Base-by-base conservation (phyloP, 2,797 vertebrate species). In the Trachops cirrhosus region DNA sequence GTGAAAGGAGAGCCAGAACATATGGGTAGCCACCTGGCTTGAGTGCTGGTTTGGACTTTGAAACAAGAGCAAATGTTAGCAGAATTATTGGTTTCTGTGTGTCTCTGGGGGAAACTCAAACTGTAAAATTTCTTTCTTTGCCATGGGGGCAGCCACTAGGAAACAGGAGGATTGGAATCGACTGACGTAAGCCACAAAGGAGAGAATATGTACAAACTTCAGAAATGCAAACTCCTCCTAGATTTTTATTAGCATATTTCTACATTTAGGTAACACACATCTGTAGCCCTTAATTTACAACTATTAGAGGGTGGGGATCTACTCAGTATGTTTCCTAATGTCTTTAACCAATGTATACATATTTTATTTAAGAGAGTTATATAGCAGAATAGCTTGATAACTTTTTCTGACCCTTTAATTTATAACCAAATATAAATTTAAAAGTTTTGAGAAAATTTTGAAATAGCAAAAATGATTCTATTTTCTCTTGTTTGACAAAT, bases 391-490 rank as follows among this genome's bases (percentile, higher is more conserved):
- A 7, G 32, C 0, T 4, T 0, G 78, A 0, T n/a, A 52, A 29
- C 18, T n/a, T 59, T 39, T 37, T 50, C 4, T n/a, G 10, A 83
- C 14, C 12, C 6, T 11, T 89, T 92, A 39, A 16, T 59, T 59
- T 59, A 59, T 59, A 59, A 32, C 0, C 0, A n/a, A 64, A 52
- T 26, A 0, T 8, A 0, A 8, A 0, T 0, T 14, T 73, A 37
- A 88, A 88, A 89, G 73, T 0, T 9, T 18, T 3, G 0, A 93
- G 21, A 4, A 57, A 79, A 92, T 22, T 84, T 9, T 89, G 10
- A 74, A 84, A 0, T 41, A 52, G 0, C 2, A 15, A 2, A 18
- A 34, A 74, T 26, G 1, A 1, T 4, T 7, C 0, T 0, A 1
- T 92, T 78, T 37, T 70, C 37, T 68, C n/a, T 2, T 32, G 22